Evolutionary conservation across 2,888 invertebrate species (phyloP).

Genomic region (Parnassius smintheus): DNA sequence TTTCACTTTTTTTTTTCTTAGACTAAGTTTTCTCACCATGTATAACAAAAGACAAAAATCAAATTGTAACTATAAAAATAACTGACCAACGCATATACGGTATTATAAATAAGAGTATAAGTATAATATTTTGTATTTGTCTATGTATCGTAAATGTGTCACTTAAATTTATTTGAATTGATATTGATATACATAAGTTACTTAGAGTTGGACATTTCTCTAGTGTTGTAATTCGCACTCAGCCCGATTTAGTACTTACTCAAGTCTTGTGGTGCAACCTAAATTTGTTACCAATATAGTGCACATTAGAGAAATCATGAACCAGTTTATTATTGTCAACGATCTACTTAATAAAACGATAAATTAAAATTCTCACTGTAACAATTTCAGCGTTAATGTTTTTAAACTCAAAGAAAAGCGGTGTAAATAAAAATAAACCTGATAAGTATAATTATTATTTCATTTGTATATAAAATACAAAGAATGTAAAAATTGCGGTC

Average conservation of each 20-base stretch:
- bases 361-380: neutral
- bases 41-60: too few species aligned
- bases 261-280: constrained; percentile 40
- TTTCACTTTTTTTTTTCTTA: too few species aligned
- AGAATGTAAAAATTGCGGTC: too few species aligned
- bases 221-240: constrained; percentile 35
- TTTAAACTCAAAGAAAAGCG: too few species aligned
- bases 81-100: too few species aligned
- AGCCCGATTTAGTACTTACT: constrained; percentile 30
- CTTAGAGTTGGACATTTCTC: constrained; percentile 37
- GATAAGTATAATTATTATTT: too few species aligned
- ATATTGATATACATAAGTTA: constrained; percentile 23
- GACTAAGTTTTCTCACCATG: too few species aligned
- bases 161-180: constrained; percentile 13
- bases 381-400: neutral
- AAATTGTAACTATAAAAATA: too few species aligned
- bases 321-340: constrained; percentile 25
- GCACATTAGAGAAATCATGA: constrained; percentile 20
- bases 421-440: too few species aligned
- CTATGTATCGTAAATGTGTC: neutral
- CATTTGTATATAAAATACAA: too few species aligned
- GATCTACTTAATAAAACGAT: constrained; percentile 1
- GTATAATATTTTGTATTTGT: too few species aligned
- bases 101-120: too few species aligned
- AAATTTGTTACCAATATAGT: constrained; percentile 36